These are phyloP conservation scores for Tubulanus polymorphus DNA, from an alignment of 2,888 invertebrate species.

Conservation along the genomic window DNA sequence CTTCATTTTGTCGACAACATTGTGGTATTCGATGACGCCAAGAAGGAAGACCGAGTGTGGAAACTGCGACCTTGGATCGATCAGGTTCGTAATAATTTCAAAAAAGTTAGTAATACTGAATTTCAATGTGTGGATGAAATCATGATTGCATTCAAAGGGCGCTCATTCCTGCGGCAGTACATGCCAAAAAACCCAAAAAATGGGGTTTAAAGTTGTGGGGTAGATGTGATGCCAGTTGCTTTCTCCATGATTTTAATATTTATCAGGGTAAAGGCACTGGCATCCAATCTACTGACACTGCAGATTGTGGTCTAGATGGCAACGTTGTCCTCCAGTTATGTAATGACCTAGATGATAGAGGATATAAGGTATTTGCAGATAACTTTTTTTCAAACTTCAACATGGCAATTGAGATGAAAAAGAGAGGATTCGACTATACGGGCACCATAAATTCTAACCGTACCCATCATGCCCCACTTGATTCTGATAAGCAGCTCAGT, in stretches of 20 bases:
- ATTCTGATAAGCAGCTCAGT: slow-evolving; percentile 19
- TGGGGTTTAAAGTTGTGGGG: slow-evolving; percentile 23
- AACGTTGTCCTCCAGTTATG: slow-evolving; percentile 8
- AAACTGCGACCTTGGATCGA: slow-evolving; percentile 16
- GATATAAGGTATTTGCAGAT: slow-evolving; percentile 16
- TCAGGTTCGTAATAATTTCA: slow-evolving; percentile 14
- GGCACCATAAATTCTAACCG: slow-evolving; percentile 15
- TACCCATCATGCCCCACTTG: slow-evolving; percentile 14
- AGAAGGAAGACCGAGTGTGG: slow-evolving; percentile 14
- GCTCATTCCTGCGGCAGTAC: slow-evolving; percentile 18
- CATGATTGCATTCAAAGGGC: slow-evolving; percentile 36
- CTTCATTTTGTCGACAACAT: slow-evolving; percentile 18
- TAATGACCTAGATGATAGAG: slow-evolving; percentile 2
- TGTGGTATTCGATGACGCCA: background rate
- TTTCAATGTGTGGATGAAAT: slow-evolving; percentile 30
- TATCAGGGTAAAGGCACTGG: slow-evolving; percentile 9
- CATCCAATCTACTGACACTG: no score
- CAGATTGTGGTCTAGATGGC: slow-evolving; percentile 12
- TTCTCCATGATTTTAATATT: slow-evolving; percentile 14
- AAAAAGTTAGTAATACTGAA: slow-evolving; percentile 30
- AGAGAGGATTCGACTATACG: slow-evolving; percentile 8
- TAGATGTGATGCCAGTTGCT: slow-evolving; percentile 1
- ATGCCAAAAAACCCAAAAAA: slow-evolving; percentile 16
- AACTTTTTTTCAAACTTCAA: slow-evolving; percentile 9
- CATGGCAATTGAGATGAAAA: slow-evolving; percentile 7